Conservation (phyloP, 64 coral and sea anemone genomes). For the Montipora cactus region DNA sequence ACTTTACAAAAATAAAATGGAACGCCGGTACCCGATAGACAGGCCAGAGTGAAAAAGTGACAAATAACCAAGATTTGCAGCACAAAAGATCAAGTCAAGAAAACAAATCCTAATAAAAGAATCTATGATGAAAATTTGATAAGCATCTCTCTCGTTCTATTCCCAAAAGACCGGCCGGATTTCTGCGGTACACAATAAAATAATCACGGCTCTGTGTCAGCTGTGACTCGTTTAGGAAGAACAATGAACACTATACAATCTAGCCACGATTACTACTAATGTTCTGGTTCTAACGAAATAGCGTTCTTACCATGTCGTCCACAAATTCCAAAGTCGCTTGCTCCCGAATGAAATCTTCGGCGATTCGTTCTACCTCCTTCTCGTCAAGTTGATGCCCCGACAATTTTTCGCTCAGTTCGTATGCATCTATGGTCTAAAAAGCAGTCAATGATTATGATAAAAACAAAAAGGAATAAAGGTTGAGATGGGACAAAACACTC, state of each 20-base stretch:
- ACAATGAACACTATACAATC: neutral
- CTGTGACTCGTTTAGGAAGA: too few species aligned
- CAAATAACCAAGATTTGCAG: neutral
- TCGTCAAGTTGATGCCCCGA: slow-evolving; percentile 66
- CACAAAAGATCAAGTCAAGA: slow-evolving; percentile 2
- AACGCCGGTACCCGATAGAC: neutral
- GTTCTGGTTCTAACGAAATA: neutral
- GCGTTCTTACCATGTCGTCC: slow-evolving; percentile 80
- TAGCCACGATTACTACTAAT: neutral
- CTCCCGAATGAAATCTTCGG: slow-evolving; percentile 81
- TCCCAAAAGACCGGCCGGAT: slow-evolving; percentile 10
- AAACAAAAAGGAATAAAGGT: neutral
- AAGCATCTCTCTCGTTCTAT: too few species aligned
- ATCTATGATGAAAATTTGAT: neutral
- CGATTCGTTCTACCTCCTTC: slow-evolving; percentile 80
- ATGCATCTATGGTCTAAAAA: slow-evolving; percentile 82
- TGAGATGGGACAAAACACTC: neutral
- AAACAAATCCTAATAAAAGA: slow-evolving; percentile 6
- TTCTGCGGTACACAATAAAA: neutral
- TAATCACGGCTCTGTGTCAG: neutral
- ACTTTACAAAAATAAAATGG: neutral
- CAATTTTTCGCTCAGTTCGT: slow-evolving; percentile 89
- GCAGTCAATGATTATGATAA: neutral
- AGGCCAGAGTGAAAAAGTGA: neutral
- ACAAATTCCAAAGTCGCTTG: slow-evolving; percentile 96